Conservation (phyloP, 2,113 vertebrate species). For the Oenanthe oenanthe region DNA sequence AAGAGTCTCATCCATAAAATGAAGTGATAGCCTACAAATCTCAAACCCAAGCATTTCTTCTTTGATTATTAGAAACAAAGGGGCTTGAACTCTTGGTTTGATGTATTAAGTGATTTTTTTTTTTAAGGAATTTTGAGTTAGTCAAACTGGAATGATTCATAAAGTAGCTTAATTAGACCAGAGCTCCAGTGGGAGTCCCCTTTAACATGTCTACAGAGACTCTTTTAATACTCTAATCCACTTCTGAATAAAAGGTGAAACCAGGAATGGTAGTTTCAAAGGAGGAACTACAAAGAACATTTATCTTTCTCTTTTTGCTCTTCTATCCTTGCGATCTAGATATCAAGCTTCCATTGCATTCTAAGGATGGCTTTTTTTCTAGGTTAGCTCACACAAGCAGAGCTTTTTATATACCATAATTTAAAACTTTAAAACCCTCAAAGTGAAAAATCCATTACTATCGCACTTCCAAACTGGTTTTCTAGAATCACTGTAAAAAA, state of each 20-base stretch:
- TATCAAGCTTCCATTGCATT: conserved; percentile 25
- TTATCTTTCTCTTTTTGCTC: neutral
- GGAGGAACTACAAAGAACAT: conserved; percentile 2
- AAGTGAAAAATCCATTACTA: neutral
- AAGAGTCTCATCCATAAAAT: neutral
- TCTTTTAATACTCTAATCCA: conserved; percentile 33
- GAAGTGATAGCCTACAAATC: neutral
- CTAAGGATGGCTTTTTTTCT: conserved; percentile 18
- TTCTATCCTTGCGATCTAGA: conserved; percentile 12
- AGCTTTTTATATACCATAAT: conserved; percentile 24
- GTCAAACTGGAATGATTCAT: neutral
- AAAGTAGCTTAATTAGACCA: conserved; percentile 46
- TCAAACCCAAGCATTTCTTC: neutral
- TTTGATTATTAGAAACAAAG: conserved; percentile 15
- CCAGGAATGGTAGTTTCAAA: conserved; percentile 31
- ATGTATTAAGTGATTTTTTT: neutral
- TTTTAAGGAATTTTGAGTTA: neutral
- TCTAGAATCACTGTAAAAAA: neutral
- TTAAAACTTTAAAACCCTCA: neutral
- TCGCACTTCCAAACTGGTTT: neutral
- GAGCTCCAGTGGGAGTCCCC: neutral
- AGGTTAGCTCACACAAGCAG: neutral
- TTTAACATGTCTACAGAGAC: conserved; percentile 25
- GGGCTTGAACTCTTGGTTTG: conserved; percentile 5
- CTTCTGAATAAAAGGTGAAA: conserved; percentile 22